Base-by-base conservation (phyloP, 2,797 vertebrate species). In the Cygnus olor region DNA sequence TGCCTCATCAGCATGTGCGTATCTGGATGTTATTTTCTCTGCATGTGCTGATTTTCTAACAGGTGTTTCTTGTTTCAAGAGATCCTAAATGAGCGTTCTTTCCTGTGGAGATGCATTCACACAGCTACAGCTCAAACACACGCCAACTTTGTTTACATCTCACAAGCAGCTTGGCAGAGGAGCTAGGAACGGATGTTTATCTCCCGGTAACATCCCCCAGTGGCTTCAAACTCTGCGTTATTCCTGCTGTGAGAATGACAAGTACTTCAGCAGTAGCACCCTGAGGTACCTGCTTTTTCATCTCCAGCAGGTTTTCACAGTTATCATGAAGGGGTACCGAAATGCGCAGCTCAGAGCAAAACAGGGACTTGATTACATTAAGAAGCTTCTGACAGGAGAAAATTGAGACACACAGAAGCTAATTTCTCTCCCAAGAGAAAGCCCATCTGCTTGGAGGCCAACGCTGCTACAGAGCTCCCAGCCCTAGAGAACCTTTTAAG, bases 21-120 rank as follows among this genome's bases (percentile, higher is more conserved):
- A 94, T 80, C 58, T 93, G 89, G 92, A 96, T 92, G 93, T 95
- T 97, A 95, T 96, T 95, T 92, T 94, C 84, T 84, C 94, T 74
- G 78, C 56, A 21, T 88, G 91, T 36, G 9, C 94, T 95, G 85
- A 95, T 92, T 96, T 96, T 96, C 1, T 60, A 96, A 90, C 96
- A 97, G 96, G 97, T 97, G 97, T 95, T 97, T 97, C 95, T 97
- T 95, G 95, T 96, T 96, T 95, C 93, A 90, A 94, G 82, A 95
- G 90, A 76, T 94, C 93, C 91, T 94, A 96, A 95, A 97, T 30
- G 85, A 96, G 93, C 77, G 8, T 86, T 74, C 90, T 93, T 97
- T 97, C 96, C 96, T 96, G 95, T 87, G 91, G 94, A 93, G 90
- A 86, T 71, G 90, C 71, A 72, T 88, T 96, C 93, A 96, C 87